Base-by-base conservation (phyloP, 2,888 invertebrate species). In the Apamea anceps region DNA sequence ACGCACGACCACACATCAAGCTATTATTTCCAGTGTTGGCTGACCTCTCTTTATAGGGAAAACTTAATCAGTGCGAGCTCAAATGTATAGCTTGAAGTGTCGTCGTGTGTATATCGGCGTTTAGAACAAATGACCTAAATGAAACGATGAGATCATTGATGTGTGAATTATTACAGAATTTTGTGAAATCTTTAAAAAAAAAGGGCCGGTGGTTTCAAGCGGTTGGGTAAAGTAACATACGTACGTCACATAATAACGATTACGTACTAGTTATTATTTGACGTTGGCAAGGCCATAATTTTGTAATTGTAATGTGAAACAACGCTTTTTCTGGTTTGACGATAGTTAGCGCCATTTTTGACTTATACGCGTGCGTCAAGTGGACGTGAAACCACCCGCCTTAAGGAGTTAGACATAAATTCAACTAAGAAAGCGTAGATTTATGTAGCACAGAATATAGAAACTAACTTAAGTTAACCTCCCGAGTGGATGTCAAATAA, bases 401-500 rank as follows among this genome's bases (percentile, higher is more conserved):
- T 37, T 6, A 51, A 51, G 51, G 1, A 51, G 18, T 51, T 18
- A 18, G 51, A 51, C 51, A 18, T 60, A 13, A 28, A 28, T 67
- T 67, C 8, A 15, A 42, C n/a, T n/a, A n/a, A n/a, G n/a, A n/a
- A n/a, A n/a, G n/a, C n/a, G 45, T 68, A 48, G 28, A 32, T 28
- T 70, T 70, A 70, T 68, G 45, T 28, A 51, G 32, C 51, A 32
- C 48, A 73, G 15, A 51, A 54, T 54, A 67, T 32, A 32, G 5
- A 73, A 65, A 78, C 62, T 15, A 60, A 37, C 15, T 68, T 15
- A 3, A n/a, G 25, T 37, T 2, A 67, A 62, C 28, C 45, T 63
- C 10, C 57, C 25, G 12, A 28, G 51, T 67, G 45, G 72, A 65
- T 75, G 85, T 87, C 75, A 85, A 60, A 77, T 77, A 45, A 68